A percentile compares a stretch with the other conserved stretches of the same genome.
These are phyloP conservation scores for Delichon dasypus DNA, from an alignment of 2,797 vertebrate genomes.

Conservation along the genomic window DNA sequence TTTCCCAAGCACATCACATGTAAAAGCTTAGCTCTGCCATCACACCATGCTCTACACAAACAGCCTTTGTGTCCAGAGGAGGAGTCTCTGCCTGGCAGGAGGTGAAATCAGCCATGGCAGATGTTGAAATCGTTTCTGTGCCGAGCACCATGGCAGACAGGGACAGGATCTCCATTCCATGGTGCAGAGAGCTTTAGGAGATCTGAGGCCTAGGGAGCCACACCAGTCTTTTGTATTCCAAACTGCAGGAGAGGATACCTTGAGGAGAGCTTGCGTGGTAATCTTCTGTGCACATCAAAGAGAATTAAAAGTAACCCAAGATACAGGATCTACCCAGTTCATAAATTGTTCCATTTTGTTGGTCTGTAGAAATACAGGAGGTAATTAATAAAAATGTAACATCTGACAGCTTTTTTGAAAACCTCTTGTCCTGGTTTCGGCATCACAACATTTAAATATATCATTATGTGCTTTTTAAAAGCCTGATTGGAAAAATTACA, in stretches of 20 bases:
- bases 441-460: neutral
- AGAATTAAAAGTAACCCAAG: neutral
- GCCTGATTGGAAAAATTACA: conserved; percentile 54
- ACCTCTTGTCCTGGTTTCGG: neutral
- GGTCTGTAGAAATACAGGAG: neutral
- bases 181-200: neutral
- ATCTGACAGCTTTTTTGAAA: neutral
- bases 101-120: accelerated
- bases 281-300: neutral
- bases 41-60: neutral
- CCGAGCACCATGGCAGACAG: neutral
- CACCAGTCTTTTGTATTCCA: neutral
- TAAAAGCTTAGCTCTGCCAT: neutral
- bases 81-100: neutral
- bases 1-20: neutral
- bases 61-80: neutral
- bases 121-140: neutral
- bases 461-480: conserved; percentile 27
- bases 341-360: neutral
- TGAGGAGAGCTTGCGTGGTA: neutral
- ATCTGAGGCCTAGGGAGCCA: neutral
- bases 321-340: neutral
- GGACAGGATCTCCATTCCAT: neutral
- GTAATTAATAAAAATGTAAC: neutral
- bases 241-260: neutral